Percentiles rank a stretch among this genome's conserved stretches.
phyloP scores from a whole-genome alignment of 2,888 invertebrate genomes.

The Nomada hirtipes region DNA sequence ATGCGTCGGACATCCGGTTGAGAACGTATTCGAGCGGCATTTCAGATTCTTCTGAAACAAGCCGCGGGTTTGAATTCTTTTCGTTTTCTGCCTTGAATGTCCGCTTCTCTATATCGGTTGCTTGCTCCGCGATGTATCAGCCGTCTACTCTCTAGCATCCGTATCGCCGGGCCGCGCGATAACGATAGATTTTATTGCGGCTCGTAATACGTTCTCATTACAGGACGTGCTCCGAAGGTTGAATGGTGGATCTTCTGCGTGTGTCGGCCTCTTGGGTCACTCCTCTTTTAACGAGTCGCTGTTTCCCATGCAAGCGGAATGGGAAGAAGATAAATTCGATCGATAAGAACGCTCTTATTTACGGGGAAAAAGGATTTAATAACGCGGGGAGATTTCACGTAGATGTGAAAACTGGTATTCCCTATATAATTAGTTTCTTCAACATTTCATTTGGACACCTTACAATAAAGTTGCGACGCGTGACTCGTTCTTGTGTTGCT shows the following conservation, averaged over 20 bases:
- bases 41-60: conserved; percentile 33
- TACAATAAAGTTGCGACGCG: not conserved
- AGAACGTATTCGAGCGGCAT: conserved; percentile 24
- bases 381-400: conserved; percentile 33
- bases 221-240: conserved; percentile 49
- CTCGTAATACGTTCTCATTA: conserved; percentile 58
- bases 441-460: conserved; percentile 13
- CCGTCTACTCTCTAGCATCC: conserved; percentile 13
- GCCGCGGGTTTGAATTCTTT: conserved; percentile 31
- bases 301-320: conserved; percentile 52
- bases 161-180: conserved; percentile 45
- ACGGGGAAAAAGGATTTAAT: conserved; percentile 49
- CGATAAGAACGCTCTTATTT: conserved; percentile 42
- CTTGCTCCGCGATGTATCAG: conserved; percentile 24
- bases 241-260: conserved; percentile 52
- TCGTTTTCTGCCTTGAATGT: conserved; percentile 2
- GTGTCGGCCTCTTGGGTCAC: conserved; percentile 53
- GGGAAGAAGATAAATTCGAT: conserved; percentile 59
- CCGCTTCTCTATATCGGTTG: conserved; percentile 20
- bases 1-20: conserved; percentile 39
- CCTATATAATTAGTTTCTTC: conserved; percentile 33
- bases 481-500: too few species aligned
- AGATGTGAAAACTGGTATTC: conserved; percentile 31
- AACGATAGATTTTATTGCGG: conserved; percentile 62
- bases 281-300: conserved; percentile 51